Base-by-base conservation (phyloP, 2,888 invertebrate species). In the Acronicta aceris region DNA sequence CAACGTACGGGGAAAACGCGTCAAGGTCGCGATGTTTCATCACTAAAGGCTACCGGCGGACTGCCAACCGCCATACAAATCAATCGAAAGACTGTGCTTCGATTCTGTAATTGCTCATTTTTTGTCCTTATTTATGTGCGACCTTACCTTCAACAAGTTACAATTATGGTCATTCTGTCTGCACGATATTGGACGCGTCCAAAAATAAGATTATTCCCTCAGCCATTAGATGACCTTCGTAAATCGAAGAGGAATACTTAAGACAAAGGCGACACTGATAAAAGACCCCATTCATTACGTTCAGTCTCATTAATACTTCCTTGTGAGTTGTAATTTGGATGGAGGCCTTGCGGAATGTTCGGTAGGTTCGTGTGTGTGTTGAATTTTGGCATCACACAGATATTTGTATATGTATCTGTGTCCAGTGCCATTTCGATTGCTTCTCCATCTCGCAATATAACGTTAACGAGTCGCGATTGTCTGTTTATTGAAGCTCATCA, bases 11-110 rank as follows among this genome's bases (percentile, higher is more conserved):
- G 76, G 81, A 81, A 82, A 81, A 82, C 72, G 61, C 63, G 48
- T 53, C 73, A 81, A 84, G 84, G 88, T 81, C 77, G 48, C 21
- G 42, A 58, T 48, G 72, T 79, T 79, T 75, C 73, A 67, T 65
- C 74, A 72, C 41, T 53, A 67, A 79, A 78, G 77, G 77, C 52
- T 64, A 51, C 62, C 62, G 63, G 52, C 54, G 54, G 74, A 51
- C 59, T 47, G 51, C 40, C 62, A 51, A 57, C 66, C 75, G 57
- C 74, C 82, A 85, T 86, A 86, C 82, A 84, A 85, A 88, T 86
- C 78, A 76, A 67, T 67, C 60, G 50, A 53, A 57, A 46, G 27
- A 45, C 47, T 81, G 82, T 84, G 81, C 81, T 78, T 71, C 58
- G 81, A 64, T 76, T 84, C 71, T 72, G 52, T 72, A 81, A 81